Percentiles rank a stretch among this genome's conserved stretches.
Conservation (phyloP, 2,888 invertebrate genomes). For the Patella depressa region DNA sequence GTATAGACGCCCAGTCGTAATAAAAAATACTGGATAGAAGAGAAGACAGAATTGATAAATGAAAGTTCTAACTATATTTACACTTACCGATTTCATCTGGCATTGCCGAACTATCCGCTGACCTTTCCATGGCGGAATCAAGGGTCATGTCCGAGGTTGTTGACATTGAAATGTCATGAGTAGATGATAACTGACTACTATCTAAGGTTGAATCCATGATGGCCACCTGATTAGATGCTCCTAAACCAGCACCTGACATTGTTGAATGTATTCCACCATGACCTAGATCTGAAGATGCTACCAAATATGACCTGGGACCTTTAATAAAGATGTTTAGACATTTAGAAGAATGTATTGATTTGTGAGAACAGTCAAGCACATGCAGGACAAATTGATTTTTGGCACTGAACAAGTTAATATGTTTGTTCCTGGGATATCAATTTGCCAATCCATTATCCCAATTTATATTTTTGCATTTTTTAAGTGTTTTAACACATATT, state of each 20-base stretch:
- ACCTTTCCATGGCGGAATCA: slow-evolving; percentile 29
- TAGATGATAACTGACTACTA: slow-evolving; percentile 33
- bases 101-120: slow-evolving; percentile 31
- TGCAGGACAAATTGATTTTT: no score
- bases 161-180: slow-evolving; percentile 34
- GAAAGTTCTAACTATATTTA: neutral
- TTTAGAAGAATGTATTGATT: no score
- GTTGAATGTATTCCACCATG: slow-evolving; percentile 32
- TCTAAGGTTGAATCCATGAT: slow-evolving; percentile 34
- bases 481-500: no score
- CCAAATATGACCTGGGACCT: neutral
- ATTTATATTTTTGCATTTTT: no score
- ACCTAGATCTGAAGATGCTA: slow-evolving; percentile 10
- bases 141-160: slow-evolving; percentile 28
- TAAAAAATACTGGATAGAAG: neutral
- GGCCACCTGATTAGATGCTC: slow-evolving; percentile 20
- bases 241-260: slow-evolving; percentile 23
- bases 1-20: no score
- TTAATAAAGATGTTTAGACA: neutral
- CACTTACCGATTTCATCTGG: slow-evolving; percentile 25
- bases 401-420: no score
- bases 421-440: no score
- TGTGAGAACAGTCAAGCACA: no score
- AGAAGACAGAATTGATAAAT: neutral
- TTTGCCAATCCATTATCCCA: no score